A percentile compares a stretch with the other conserved stretches of the same genome.
Evolutionary conservation across 2,888 invertebrate genomes (phyloP).

Genomic region (Pharmacophagus antenor): DNA sequence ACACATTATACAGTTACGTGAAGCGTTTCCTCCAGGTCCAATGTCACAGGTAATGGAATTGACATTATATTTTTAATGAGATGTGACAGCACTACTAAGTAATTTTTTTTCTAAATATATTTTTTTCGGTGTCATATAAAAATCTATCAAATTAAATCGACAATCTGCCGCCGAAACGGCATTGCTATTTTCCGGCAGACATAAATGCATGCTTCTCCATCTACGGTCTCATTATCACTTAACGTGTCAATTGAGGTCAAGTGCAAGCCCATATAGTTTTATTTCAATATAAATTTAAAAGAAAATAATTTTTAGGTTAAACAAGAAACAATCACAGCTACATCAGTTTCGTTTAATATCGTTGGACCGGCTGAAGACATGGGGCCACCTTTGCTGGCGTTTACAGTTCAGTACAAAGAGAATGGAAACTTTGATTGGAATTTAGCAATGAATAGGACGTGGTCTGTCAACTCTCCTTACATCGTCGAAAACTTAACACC

Average conservation of each 20-base stretch:
- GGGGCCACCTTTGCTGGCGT: constrained; percentile 88
- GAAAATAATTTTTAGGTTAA: constrained; percentile 73
- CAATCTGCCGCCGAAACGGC: too few relatives aligned
- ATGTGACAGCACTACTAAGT: too few relatives aligned
- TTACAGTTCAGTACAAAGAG: constrained; percentile 88
- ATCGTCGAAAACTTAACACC: constrained; percentile 90
- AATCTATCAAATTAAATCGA: too few relatives aligned
- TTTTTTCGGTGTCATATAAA: too few relatives aligned
- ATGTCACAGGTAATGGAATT: constrained; percentile 81
- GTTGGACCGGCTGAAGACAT: constrained; percentile 87
- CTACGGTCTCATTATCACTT: too few relatives aligned
- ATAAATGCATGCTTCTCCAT: too few relatives aligned
- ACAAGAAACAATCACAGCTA: constrained; percentile 88
- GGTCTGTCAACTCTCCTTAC: constrained; percentile 90
- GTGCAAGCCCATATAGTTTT: background rate
- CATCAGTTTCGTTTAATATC: constrained; percentile 90
- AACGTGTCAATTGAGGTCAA: too few relatives aligned
- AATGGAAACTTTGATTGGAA: constrained; percentile 85
- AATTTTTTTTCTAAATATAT: too few relatives aligned
- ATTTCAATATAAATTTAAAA: background rate
- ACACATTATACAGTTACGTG: constrained; percentile 85
- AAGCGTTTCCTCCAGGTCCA: constrained; percentile 86
- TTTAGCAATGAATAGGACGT: constrained; percentile 85
- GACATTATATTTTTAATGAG: constrained; percentile 30
- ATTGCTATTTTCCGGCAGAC: too few relatives aligned